Evolutionary conservation across 1,140 invertebrate genomes (phyloP).

Genomic region (Sesamia nonagrioides): DNA sequence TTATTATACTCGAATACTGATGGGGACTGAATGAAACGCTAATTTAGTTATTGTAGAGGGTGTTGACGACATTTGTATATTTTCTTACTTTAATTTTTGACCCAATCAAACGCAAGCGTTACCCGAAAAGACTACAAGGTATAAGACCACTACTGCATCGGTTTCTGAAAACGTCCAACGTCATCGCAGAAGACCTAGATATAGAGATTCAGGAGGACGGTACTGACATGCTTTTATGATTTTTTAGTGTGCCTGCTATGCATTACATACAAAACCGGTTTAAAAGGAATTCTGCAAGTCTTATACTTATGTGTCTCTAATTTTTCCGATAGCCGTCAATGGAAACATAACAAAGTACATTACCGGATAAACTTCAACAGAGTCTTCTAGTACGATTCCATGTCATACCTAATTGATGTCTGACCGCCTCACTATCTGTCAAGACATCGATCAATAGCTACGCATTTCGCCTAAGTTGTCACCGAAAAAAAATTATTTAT

Average conservation of each 20-base stretch:
- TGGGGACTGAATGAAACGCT: slow-evolving; percentile 1
- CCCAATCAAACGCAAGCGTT: too few species aligned
- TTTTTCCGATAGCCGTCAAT: not conserved
- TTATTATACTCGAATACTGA: not conserved
- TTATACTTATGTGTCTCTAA: not conserved
- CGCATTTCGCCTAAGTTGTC: not conserved
- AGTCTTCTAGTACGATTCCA: not conserved
- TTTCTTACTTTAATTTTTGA: not conserved
- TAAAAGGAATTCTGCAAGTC: too few species aligned
- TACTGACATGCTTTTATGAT: too few species aligned
- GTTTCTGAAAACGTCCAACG: too few species aligned
- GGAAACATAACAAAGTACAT: not conserved
- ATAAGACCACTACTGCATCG: too few species aligned
- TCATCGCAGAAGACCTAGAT: too few species aligned
- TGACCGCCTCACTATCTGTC: not conserved
- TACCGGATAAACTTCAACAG: not conserved
- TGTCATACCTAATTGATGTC: not conserved
- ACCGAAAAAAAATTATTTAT: not conserved
- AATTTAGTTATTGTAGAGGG: not conserved
- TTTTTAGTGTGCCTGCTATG: too few species aligned
- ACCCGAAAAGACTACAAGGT: too few species aligned
- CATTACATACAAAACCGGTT: too few species aligned
- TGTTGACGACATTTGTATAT: not conserved
- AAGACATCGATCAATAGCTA: not conserved
- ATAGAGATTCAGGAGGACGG: too few species aligned